phyloP scores from a whole-genome alignment of 2,797 vertebrate species.

The Odontamblyopus rebecca region DNA sequence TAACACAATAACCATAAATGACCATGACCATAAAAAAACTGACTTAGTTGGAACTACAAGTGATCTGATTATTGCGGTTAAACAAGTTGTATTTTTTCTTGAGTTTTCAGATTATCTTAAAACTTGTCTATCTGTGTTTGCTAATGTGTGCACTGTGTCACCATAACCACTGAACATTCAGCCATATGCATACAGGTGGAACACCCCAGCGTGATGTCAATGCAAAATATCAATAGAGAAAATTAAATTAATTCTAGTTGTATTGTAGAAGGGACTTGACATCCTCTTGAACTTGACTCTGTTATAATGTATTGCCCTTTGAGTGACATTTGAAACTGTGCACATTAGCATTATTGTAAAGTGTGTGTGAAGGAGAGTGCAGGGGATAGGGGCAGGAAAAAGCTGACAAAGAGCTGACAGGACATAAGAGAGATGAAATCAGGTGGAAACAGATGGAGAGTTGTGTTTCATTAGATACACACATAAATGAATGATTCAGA shows the following conservation, averaged over 20 bases:
- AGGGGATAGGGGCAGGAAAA: slow-evolving; percentile 21
- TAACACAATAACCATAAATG: too few relatives aligned
- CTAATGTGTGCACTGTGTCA: too few relatives aligned
- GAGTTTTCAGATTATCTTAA: too few relatives aligned
- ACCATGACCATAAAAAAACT: too few relatives aligned
- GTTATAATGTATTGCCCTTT: slow-evolving; percentile 28
- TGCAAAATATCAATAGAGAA: neutral
- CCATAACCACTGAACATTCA: too few relatives aligned
- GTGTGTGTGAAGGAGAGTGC: slow-evolving; percentile 13
- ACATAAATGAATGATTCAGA: neutral
- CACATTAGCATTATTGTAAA: slow-evolving; percentile 32
- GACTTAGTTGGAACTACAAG: too few relatives aligned
- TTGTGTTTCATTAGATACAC: neutral
- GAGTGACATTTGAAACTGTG: slow-evolving; percentile 32
- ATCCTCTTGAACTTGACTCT: slow-evolving; percentile 5
- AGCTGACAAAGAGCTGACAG: slow-evolving; percentile 33
- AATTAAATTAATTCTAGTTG: slow-evolving; percentile 1
- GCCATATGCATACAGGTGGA: too few relatives aligned
- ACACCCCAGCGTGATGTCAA: too few relatives aligned
- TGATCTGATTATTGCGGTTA: too few relatives aligned
- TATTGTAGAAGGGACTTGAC: slow-evolving; percentile 11
- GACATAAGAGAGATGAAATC: slow-evolving; percentile 10
- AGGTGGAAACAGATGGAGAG: slow-evolving; percentile 5
- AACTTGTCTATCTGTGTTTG: too few relatives aligned
- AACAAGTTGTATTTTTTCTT: too few relatives aligned